Base-by-base conservation (phyloP, 2,888 invertebrate genomes). In the Euzophera pinguis region DNA sequence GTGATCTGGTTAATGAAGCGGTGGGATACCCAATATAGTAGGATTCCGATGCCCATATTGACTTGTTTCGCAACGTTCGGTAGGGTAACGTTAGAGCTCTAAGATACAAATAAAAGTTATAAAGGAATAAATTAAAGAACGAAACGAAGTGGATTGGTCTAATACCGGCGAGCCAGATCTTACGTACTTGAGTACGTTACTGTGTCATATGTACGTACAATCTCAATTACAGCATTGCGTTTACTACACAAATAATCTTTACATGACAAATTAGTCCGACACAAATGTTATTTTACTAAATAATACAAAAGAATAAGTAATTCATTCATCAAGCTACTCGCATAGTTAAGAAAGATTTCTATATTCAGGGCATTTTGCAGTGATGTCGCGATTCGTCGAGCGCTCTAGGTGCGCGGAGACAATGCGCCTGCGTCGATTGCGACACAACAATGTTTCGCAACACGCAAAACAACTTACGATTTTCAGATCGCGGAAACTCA, bases 321-420 rank as follows among this genome's bases (percentile, higher is more conserved):
- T 22, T 22, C 22, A 22, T 22, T 22, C 22, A 22, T 22, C 22
- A 34, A 34, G 3, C 10, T 5, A 6, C 34, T 34, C 7, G 12
- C 12, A 38, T 7, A 13, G 4, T 38, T 7, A 14, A 38, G n/a
- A 13, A 8, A 13, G 12, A 38, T 38, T 14, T 38, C 37, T 13
- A 13, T 38, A 38, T 38, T 13, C 5, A 14, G 14, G 37, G 12
- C 13, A 38, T 38, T 38, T 38, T 38, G 4, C 35, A 38, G 67
- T 54, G 54, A 57, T 52, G 64, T 71, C 73, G 79, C 73, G 76
- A 73, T 75, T 76, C 73, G 68, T 69, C 72, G 78, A 67, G 69
- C 73, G 77, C 69, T 78, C 78, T 75, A 80, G 75, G 81, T 80
- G 80, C 71, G 68, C 73, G 65, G 70, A 78, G 77, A 81, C 81